A percentile compares a stretch with the other conserved stretches of the same genome.
Conservation (phyloP, 2,888 invertebrate genomes). For the Aspidapion aeneum region DNA sequence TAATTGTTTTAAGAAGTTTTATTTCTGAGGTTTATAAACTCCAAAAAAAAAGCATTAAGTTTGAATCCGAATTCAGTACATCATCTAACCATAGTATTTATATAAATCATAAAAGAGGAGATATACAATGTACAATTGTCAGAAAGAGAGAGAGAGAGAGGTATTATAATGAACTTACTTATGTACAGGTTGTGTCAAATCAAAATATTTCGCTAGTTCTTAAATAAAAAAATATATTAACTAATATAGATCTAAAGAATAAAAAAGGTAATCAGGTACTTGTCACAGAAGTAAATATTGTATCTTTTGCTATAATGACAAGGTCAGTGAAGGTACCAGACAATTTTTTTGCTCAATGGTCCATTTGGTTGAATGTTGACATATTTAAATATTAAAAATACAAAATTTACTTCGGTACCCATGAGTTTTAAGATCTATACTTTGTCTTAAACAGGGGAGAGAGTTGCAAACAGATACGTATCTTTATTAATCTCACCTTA, state of each 20-base stretch:
- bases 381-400: background rate
- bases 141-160: background rate
- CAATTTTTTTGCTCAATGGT: too few relatives aligned
- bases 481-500: too few relatives aligned
- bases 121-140: background rate
- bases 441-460: background rate
- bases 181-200: background rate
- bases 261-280: conserved; percentile 35
- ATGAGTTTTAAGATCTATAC: background rate
- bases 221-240: conserved; percentile 27
- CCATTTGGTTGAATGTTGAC: too few relatives aligned
- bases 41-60: too few relatives aligned
- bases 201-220: conserved; percentile 2
- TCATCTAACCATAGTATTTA: too few relatives aligned
- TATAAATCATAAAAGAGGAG: background rate
- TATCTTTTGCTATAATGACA: conserved; percentile 14
- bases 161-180: background rate
- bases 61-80: too few relatives aligned
- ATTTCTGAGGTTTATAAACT: too few relatives aligned
- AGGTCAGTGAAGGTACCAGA: too few relatives aligned
- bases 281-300: conserved; percentile 30
- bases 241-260: conserved; percentile 27
- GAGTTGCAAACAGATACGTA: too few relatives aligned
- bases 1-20: too few relatives aligned
- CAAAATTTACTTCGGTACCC: conserved; percentile 1